Evolutionary conservation across 2,113 vertebrate genomes (phyloP).

Genomic region (Hystrix brachyura): DNA sequence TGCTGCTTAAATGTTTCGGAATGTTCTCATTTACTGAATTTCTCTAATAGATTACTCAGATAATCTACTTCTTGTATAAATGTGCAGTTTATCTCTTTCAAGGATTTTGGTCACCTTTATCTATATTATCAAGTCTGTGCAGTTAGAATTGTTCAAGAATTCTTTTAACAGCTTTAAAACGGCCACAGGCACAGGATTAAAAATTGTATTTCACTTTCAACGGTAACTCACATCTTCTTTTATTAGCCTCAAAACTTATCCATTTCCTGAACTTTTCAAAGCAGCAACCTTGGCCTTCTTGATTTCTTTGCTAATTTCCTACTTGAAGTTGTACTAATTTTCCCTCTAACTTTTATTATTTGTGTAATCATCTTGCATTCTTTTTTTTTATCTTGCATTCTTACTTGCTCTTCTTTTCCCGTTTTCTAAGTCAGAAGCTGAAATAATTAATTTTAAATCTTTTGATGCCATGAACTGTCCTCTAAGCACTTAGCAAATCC

Average conservation of each 20-base stretch:
- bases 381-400: not conserved
- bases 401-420: not conserved
- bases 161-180: not conserved
- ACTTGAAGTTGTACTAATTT: not conserved
- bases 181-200: not conserved
- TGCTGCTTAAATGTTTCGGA: not conserved
- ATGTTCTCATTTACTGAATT: not conserved
- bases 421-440: not conserved
- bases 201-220: not conserved
- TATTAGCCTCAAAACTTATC: not conserved
- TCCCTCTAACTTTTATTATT: not conserved
- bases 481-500: not conserved
- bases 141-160: not conserved
- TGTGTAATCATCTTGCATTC: not conserved
- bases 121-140: not conserved
- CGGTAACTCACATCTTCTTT: not conserved
- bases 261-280: not conserved
- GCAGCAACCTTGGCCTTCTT: not conserved
- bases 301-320: not conserved
- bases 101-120: not conserved
- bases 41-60: not conserved
- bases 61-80: not conserved
- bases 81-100: not conserved
- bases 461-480: not conserved
- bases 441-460: not conserved